These are phyloP conservation scores for Rutilus rutilus DNA, from an alignment of 2,113 vertebrate genomes.

Conservation along the genomic window DNA sequence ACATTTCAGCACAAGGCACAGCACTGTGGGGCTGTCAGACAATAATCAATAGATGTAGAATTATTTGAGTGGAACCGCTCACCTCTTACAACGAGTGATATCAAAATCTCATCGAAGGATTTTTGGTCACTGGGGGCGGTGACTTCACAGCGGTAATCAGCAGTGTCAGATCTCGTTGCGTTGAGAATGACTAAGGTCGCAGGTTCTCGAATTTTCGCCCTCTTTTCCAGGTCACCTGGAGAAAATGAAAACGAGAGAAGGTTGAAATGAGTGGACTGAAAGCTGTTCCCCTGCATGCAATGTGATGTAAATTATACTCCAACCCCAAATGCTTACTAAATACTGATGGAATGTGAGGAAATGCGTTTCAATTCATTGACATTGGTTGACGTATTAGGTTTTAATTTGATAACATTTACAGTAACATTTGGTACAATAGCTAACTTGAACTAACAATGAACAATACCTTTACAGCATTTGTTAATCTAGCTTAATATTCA, in stretches of 20 bases:
- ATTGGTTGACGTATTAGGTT: not conserved
- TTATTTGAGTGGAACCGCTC: not conserved
- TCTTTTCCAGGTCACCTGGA: conserved; percentile 84
- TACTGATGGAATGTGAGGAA: not conserved
- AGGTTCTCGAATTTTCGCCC: conserved; percentile 84
- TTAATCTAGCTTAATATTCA: not conserved
- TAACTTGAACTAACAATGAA: not conserved
- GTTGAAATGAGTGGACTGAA: not conserved
- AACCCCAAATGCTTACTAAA: not conserved
- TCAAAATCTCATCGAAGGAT: conserved; percentile 89
- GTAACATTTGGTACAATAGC: not conserved
- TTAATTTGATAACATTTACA: not conserved
- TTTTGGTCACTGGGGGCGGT: conserved; percentile 84
- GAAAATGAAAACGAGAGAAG: not conserved
- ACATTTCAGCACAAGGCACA: not conserved
- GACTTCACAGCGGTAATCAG: conserved; percentile 93
- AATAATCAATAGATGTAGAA: not conserved
- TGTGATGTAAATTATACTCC: not conserved
- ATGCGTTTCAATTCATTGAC: not conserved
- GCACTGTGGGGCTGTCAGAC: not conserved
- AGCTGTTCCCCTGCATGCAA: not conserved
- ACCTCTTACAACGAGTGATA: conserved; percentile 91
- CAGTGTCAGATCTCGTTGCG: conserved; percentile 87
- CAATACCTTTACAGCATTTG: not conserved
- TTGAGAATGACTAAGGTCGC: conserved; percentile 89